Conservation (phyloP, 2,888 invertebrate genomes). For the Dasypogon diadema region DNA sequence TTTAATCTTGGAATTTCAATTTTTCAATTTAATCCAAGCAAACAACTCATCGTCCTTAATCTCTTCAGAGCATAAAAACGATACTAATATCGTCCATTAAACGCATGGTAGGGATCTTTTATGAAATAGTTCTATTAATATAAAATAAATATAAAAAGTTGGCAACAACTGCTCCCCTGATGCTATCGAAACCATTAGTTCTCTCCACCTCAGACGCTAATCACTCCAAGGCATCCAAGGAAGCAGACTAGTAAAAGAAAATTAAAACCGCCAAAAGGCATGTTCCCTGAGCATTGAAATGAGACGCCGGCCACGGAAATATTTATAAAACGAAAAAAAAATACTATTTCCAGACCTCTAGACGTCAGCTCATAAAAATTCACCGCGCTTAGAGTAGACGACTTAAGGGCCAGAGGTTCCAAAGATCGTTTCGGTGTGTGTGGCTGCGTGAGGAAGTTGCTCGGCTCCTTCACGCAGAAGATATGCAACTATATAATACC, state of each 20-base stretch:
- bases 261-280: background rate
- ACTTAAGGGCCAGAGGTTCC: background rate
- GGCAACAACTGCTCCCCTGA: too few relatives aligned
- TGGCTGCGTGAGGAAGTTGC: background rate
- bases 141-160: too few relatives aligned
- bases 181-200: too few relatives aligned
- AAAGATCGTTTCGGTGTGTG: background rate
- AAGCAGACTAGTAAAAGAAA: background rate
- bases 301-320: constrained; percentile 13
- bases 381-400: background rate
- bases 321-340: background rate
- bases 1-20: too few relatives aligned
- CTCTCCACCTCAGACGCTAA: background rate
- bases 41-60: too few relatives aligned
- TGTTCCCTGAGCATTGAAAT: background rate
- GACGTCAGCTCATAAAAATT: constrained; percentile 14
- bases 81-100: too few relatives aligned
- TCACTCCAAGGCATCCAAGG: background rate
- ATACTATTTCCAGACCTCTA: background rate
- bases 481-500: too few relatives aligned
- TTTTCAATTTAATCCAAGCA: too few relatives aligned
- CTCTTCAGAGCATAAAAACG: too few relatives aligned
- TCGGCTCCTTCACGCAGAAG: background rate
- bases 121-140: background rate
- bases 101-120: too few relatives aligned